Base-by-base conservation (phyloP, 2,888 invertebrate species). In the Itoplectis maculator region DNA sequence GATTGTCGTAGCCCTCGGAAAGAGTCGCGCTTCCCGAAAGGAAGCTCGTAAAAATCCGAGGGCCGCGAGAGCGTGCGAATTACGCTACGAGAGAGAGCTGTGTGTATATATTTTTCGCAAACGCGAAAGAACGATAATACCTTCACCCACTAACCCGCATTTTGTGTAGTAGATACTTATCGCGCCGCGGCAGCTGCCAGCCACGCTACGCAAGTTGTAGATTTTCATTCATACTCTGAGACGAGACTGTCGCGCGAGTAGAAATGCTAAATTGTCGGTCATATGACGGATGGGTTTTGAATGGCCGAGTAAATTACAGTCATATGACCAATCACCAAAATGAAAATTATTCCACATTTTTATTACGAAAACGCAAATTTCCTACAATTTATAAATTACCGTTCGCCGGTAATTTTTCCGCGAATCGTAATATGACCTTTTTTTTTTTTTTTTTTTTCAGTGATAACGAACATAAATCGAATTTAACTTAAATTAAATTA, bases 121-220 rank as follows among this genome's bases (percentile, higher is more conserved):
- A 29, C 35, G 47, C 66, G 42, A 73, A 23, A 59, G 45, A 40
- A 63, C 65, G 75, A 79, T 66, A 72, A 79, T 66, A 72, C 82
- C 79, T 82, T 82, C 72, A 82, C 82, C 82, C 79, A 76, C 70
- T 82, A 76, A 82, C 82, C 82, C 79, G 75, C 37, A 72, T 79
- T 75, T 79, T 68, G 54, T 61, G 54, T 61, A 54, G 66, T 47
- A 76, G 82, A 79, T 79, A 74, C 82, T 75, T 72, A 76, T 82
- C 82, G 75, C 29, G 45, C n/a, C n/a, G n/a, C n/a, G n/a, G n/a
- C 82, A 82, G 74, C 74, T 82, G 82, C 72, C 75, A 72, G 49
- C 70, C 56, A 72, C 65, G 75, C 75, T 63, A 72, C 45, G 66
- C 65, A n/a, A 69, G 54, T 75, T n/a, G n/a, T n/a, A n/a, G n/a